These are phyloP conservation scores for Setophaga kirtlandii DNA, from an alignment of 2,113 vertebrate genomes.

Conservation along the genomic window DNA sequence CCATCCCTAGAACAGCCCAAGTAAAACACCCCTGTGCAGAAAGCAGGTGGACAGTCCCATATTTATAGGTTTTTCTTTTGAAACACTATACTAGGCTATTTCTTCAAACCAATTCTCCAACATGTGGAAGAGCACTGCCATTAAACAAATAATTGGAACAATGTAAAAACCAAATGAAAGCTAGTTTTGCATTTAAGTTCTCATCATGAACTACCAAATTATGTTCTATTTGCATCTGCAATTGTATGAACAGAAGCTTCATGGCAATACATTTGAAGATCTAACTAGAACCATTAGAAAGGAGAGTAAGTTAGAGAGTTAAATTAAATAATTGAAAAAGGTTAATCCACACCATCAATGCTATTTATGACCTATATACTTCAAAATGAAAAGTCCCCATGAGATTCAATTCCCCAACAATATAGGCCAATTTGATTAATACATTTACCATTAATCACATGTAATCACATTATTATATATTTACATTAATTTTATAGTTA, in stretches of 20 bases:
- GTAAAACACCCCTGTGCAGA: background rate
- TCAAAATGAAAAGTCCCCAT: background rate
- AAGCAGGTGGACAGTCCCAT: background rate
- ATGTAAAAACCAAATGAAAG: background rate
- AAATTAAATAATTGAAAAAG: background rate
- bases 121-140: rapidly evolving
- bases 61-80: background rate
- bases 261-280: background rate
- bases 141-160: background rate
- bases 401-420: background rate
- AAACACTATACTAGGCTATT: background rate
- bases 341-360: background rate
- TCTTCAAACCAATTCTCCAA: background rate
- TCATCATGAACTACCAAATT: background rate
- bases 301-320: background rate
- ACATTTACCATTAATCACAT: background rate
- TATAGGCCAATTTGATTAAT: background rate
- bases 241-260: background rate
- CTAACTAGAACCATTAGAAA: background rate
- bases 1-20: background rate
- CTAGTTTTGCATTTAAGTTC: background rate
- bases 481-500: background rate
- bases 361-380: background rate
- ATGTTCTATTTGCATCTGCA: background rate
- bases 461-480: background rate